Percentiles rank a stretch among this genome's conserved stretches.
phyloP scores from a whole-genome alignment of 2,888 invertebrate genomes.

The Tiliacea aurago region DNA sequence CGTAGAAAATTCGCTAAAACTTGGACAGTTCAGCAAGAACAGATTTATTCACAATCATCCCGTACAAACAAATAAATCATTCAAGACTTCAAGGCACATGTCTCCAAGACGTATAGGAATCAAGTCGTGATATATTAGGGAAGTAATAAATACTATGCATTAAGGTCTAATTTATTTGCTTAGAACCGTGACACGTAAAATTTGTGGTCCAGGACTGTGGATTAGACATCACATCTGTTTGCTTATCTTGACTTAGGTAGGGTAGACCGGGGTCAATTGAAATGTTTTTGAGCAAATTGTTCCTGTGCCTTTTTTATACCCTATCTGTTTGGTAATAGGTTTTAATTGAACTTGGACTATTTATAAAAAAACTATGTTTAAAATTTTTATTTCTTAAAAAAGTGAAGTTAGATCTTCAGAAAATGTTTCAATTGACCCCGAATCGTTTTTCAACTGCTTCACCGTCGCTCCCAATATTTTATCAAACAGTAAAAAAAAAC shows the following conservation, averaged over 20 bases:
- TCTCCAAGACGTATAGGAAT: constrained; percentile 5
- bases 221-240: not conserved
- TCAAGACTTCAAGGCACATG: constrained; percentile 16
- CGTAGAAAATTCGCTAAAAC: not conserved
- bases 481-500: too few relatives aligned
- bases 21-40: not conserved
- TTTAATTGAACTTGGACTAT: too few relatives aligned
- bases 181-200: not conserved
- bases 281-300: not conserved
- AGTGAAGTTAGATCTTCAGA: too few relatives aligned
- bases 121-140: constrained; percentile 40
- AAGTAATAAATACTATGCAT: constrained; percentile 29
- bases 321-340: too few relatives aligned
- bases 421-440: too few relatives aligned
- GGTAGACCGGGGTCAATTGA: not conserved
- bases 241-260: not conserved
- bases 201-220: not conserved
- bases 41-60: constrained; percentile 22
- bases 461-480: too few relatives aligned
- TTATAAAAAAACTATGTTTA: too few relatives aligned
- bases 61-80: constrained; percentile 43
- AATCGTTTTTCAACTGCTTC: too few relatives aligned
- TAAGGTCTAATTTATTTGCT: constrained; percentile 43
- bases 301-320: too few relatives aligned
- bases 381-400: too few relatives aligned